These are phyloP conservation scores for Phania funesta DNA, from an alignment of 2,888 invertebrate genomes.

Conservation along the genomic window DNA sequence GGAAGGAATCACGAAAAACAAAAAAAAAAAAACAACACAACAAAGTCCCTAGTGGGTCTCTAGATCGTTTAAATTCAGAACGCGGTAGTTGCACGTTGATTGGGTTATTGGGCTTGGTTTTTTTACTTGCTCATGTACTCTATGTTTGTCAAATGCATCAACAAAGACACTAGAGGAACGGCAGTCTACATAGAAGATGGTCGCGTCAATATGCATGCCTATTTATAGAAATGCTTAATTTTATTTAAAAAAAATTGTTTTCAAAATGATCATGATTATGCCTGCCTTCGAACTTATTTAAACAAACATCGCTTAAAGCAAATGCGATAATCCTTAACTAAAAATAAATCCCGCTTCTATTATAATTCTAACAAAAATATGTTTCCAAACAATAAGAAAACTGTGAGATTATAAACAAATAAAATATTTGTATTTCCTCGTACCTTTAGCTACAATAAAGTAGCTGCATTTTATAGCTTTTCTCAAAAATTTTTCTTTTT, in stretches of 20 bases:
- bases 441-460: not conserved
- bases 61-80: too few relatives aligned
- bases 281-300: not conserved
- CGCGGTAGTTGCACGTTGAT: too few relatives aligned
- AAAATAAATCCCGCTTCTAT: not conserved
- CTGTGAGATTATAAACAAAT: slow-evolving; percentile 18
- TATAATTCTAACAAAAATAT: not conserved
- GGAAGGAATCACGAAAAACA: too few relatives aligned
- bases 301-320: not conserved
- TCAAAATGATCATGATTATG: slow-evolving; percentile 9
- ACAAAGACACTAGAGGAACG: too few relatives aligned
- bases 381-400: not conserved
- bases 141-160: too few relatives aligned
- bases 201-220: too few relatives aligned
- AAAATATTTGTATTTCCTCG: slow-evolving; percentile 8
- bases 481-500: slow-evolving; percentile 22
- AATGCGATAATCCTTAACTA: not conserved
- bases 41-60: too few relatives aligned
- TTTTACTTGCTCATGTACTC: too few relatives aligned
- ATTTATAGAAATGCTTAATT: not conserved
- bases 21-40: too few relatives aligned
- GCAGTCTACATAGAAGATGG: too few relatives aligned
- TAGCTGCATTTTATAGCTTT: slow-evolving; percentile 34
- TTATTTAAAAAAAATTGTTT: not conserved
- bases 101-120: too few relatives aligned